Evolutionary conservation across 1,140 invertebrate genomes (phyloP).

Genomic region (Caligus rogercresseyi): DNA sequence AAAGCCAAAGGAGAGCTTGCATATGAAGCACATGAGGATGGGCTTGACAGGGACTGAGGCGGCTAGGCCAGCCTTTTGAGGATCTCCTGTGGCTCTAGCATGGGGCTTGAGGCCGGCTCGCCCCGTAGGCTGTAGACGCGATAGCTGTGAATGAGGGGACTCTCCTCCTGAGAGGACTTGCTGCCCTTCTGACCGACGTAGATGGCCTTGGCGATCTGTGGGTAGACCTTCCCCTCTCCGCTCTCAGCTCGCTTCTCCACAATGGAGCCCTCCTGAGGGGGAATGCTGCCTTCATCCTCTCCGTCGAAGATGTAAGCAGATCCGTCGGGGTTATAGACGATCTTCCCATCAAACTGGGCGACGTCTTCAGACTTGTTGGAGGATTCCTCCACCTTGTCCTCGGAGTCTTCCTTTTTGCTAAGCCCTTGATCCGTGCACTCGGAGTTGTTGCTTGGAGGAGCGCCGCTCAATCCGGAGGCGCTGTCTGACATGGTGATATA

Average conservation of each 20-base stretch:
- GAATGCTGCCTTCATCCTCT: slow-evolving; percentile 41
- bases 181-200: slow-evolving; percentile 41
- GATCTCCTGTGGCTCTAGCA: not conserved
- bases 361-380: slow-evolving; percentile 43
- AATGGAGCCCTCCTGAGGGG: slow-evolving; percentile 34
- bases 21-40: slow-evolving; percentile 97
- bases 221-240: slow-evolving; percentile 34
- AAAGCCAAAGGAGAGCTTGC: slow-evolving; percentile 91
- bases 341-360: slow-evolving; percentile 86
- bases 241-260: slow-evolving; percentile 29
- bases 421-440: not conserved
- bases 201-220: slow-evolving; percentile 68
- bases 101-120: slow-evolving; percentile 20
- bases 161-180: slow-evolving; percentile 23
- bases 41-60: slow-evolving; percentile 74
- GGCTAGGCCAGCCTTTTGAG: not conserved
- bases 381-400: not conserved
- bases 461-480: not conserved
- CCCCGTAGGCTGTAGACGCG: slow-evolving; percentile 59
- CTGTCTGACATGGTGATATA: not conserved
- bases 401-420: not conserved
- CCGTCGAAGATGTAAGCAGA: slow-evolving; percentile 91
- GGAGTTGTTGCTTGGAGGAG: not conserved
- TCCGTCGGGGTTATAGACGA: slow-evolving; percentile 92
- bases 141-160: slow-evolving; percentile 80